Conservation (phyloP, 2,797 vertebrate genomes). For the Pangasius macronema region DNA sequence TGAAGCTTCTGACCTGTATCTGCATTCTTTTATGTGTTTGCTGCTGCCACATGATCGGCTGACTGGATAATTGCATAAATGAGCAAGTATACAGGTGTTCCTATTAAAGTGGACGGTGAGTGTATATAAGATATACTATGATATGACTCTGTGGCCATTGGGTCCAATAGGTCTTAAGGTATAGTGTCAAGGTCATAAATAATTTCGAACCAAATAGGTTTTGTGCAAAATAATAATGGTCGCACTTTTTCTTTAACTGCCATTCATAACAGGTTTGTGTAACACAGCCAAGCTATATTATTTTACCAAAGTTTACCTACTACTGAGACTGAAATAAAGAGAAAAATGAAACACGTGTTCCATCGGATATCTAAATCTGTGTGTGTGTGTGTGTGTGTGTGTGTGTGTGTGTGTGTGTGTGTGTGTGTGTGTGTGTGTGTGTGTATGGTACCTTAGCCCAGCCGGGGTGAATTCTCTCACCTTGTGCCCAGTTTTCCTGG, state of each 20-base stretch:
- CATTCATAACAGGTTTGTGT: too few relatives aligned
- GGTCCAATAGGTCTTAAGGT: too few relatives aligned
- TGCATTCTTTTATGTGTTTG: too few relatives aligned
- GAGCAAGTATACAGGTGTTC: too few relatives aligned
- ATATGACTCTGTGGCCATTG: too few relatives aligned
- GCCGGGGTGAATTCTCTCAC: not conserved
- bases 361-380: not conserved
- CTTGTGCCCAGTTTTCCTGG: not conserved
- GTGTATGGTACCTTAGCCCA: not conserved
- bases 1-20: too few relatives aligned
- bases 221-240: not conserved
- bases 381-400: not conserved
- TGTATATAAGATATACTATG: too few relatives aligned
- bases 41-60: too few relatives aligned
- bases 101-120: too few relatives aligned
- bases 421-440: not conserved
- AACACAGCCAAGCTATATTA: not conserved
- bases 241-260: not conserved
- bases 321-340: not conserved
- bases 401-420: not conserved
- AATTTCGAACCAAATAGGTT: too few relatives aligned
- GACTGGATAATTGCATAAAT: too few relatives aligned
- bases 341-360: not conserved
- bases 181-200: too few relatives aligned
- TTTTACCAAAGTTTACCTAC: not conserved